Conservation (phyloP, 2,888 invertebrate species). For the Drosophila kanekoi region DNA sequence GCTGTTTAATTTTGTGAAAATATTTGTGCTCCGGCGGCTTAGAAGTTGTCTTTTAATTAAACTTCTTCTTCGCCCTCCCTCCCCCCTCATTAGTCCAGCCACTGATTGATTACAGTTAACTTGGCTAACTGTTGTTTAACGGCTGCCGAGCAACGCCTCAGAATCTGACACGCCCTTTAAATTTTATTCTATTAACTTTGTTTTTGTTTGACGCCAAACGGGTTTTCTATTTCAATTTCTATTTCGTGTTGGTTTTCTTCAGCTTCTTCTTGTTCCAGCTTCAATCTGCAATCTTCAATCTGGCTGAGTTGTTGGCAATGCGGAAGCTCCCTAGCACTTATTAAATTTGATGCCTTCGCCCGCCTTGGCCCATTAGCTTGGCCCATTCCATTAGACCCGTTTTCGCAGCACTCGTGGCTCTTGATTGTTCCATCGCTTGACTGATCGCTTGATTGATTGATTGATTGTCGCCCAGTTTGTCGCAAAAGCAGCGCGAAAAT, state of each 20-base stretch:
- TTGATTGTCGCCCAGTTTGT: conserved; percentile 57
- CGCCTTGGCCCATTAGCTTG: conserved; percentile 24
- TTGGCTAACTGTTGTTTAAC: conserved; percentile 59
- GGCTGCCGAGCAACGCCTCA: conserved; percentile 38
- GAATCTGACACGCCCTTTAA: conserved; percentile 58
- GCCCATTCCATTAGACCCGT: conserved; percentile 38
- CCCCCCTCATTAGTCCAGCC: conserved; percentile 25
- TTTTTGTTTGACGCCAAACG: conserved; percentile 59
- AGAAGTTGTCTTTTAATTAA: conserved; percentile 72
- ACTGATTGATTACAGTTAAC: conserved; percentile 77
- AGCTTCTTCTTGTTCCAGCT: conserved; percentile 4
- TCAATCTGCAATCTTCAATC: conserved; percentile 21
- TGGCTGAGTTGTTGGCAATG: conserved; percentile 36
- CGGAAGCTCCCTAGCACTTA: conserved; percentile 53
- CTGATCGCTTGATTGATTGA: conserved; percentile 53
- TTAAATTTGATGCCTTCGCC: conserved; percentile 43
- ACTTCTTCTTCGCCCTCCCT: conserved; percentile 30
- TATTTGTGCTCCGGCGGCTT: conserved; percentile 51
- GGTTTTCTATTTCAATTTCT: conserved; percentile 50
- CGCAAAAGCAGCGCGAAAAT: conserved; percentile 48
- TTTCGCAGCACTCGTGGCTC: conserved; percentile 21
- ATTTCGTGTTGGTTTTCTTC: background rate
- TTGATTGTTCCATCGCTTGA: conserved; percentile 72
- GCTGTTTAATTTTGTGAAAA: conserved; percentile 70
- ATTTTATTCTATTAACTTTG: conserved; percentile 72